Evolutionary conservation across 2,797 vertebrate genomes (phyloP), one percentile per base, ranked within the genome.

Genomic region (Harpagifer antarcticus): DNA sequence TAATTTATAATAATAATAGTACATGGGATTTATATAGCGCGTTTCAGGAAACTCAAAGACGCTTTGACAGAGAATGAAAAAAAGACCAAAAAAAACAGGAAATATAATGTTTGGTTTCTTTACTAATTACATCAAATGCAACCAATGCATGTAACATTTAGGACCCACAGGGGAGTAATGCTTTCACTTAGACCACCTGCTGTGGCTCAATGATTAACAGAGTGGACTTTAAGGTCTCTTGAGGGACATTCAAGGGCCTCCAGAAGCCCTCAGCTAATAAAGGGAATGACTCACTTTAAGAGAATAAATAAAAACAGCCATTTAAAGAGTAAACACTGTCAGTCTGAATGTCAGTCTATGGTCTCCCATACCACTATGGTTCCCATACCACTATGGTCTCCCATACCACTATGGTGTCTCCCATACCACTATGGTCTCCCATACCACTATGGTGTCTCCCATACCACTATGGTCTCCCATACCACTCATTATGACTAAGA

Each of bases 101-200:
- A 27, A 27, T 27, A 0, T 3, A 27, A 27, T 27, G 33, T 37
- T 37, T 37, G 0, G 8, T 37, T 37, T 37, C 2, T 7, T 9
- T 37, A 37, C 6, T 8, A 37, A 37, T 37, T 37, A 9, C 33
- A 37, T 37, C 8, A 37, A 37, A 37, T 37, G 8, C 33, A 37
- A 2, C 33, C 8, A 37, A 37, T 37, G 33, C 9, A 17, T 54
- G 40, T 40, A 9, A n/a, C 27, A 50, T 62, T 42, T 16, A 17
- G 11, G 13, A 3, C 27, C 16, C 37, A 40, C 10, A 10, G 33
- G 61, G 59, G 50, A 14, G 42, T 13, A 0, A 16, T 20, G 20
- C 7, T 56, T 69, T 74, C 60, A 19, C 45, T 47, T 55, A 20
- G 15, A 72, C 44, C 37, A 64, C 37, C 17, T 54, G 45, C 8